Base-by-base conservation (phyloP, 2,113 vertebrate species). In the Antennarius striatus region DNA sequence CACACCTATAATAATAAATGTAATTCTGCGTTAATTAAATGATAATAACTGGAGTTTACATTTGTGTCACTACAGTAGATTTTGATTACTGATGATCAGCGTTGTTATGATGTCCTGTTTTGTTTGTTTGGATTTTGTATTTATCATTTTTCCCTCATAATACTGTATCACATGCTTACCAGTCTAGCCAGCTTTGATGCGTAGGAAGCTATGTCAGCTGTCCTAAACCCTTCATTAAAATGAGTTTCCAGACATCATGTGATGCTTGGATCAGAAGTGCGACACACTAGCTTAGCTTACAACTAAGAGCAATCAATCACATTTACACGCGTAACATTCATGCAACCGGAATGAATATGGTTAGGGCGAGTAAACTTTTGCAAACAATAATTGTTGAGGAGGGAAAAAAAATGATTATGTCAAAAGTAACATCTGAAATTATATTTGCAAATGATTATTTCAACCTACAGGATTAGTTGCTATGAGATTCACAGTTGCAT, bases 141-240 rank as follows among this genome's bases (percentile, higher is more conserved):
- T 86, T 85, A 78, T 59, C 79, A 71, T 69, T 52, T 43, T 42
- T 85, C 63, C 58, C 71, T 68, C 45, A 80, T 77, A 79, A 79
- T 81, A 80, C 83, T 77, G 76, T 52, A 71, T 66, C 22, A 22
- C 22, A 22, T 60, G 63, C 13, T 63, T 67, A 43, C 63, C 53
- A 73, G 84, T 75, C 71, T 59, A 71, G 59, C 71, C 74, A 64
- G 70, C 42, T 14, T 49, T 60, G 70, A 75, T 65, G 51, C 55
- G 4, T 12, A 43, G 46, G 22, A 56, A 66, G 80, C 79, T 78
- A 74, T 54, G 65, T 86, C 82, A 89, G 85, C 85, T 81, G 48
- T 72, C 74, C 50, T 68, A 6, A 58, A 53, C 63, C 47, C 1
- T 73, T 61, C 72, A 59, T 67, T 84, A 60, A 68, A 78, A 78